Evolutionary conservation across 2,797 vertebrate species (phyloP), one percentile per base, ranked within the genome.

Genomic region (Coccyzus lansbergi): DNA sequence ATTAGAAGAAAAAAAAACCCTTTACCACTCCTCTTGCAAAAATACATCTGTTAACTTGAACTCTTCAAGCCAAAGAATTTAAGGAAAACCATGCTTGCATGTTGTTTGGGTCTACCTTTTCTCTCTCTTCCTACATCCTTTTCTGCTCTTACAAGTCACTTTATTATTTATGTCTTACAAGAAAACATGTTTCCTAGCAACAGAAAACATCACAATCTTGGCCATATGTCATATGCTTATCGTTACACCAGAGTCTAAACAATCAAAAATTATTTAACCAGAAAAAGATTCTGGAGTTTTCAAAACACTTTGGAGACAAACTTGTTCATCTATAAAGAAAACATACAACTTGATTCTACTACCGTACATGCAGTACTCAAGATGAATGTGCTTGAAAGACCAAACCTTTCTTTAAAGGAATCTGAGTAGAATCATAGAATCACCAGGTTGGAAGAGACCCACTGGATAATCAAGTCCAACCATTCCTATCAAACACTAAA

Each of bases 51-150:
- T 84, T 83, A 62, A 83, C 56, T 63, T 90, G 87, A 87, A 78
- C 52, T 94, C n/a, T 87, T 53, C 51, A 79, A 42, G 20, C 19
- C 36, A 84, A 79, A 84, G 7, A 62, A 59, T 21, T 78, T 68
- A 75, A 59, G 70, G 70, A 79, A 83, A 77, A n/a, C 34, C 87
- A 28, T 59, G 48, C 70, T 77, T 74, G 53, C 34, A 48, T 93
- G 72, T 77, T 91, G 71, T 90, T 92, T 55, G 46, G n/a, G 29
- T 76, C 92, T 83, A 95, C 55, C 68, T 83, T 91, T 83, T 52
- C 44, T 44, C 20, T 59, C 77, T 86, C 51, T 76, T 80, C 70
- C 26, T 20, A 40, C 86, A 75, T 86, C 6, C 52, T 88, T 83
- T 78, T 91, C 77, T 84, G 63, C 71, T 53, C 40, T 72, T 58